Percentiles rank a stretch among this genome's conserved stretches.
Conservation (phyloP, 2,888 invertebrate species). For the Ormyrus nitidulus region DNA sequence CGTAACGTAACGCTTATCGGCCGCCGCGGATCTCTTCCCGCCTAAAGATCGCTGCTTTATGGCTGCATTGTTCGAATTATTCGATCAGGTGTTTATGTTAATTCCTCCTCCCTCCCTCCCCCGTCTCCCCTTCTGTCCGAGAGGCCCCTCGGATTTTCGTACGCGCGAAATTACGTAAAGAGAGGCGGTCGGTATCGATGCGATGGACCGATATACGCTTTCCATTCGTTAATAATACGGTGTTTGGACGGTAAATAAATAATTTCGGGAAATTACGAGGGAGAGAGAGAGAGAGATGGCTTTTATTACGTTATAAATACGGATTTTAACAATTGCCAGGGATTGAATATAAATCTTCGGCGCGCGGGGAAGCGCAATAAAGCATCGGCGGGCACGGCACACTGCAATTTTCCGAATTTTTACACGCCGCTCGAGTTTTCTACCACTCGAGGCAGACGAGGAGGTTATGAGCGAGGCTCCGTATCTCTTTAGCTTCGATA, state of each 20-base stretch:
- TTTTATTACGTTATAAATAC: constrained; percentile 23
- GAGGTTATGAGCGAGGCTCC: too few species aligned
- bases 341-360: constrained; percentile 36
- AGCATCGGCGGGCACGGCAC: neutral
- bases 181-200: neutral
- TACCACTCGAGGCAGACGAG: too few species aligned
- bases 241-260: constrained; percentile 8
- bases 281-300: neutral
- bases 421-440: too few species aligned
- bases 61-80: constrained; percentile 41
- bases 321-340: constrained; percentile 15
- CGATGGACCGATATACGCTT: neutral
- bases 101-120: constrained; percentile 31
- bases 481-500: too few species aligned
- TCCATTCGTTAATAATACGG: neutral
- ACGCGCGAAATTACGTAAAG: constrained; percentile 26
- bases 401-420: constrained; percentile 5
- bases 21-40: constrained; percentile 12
- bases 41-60: constrained; percentile 27
- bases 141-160: neutral
- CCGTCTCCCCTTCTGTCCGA: too few species aligned
- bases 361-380: neutral
- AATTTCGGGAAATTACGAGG: constrained; percentile 2
- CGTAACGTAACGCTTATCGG: constrained; percentile 28
- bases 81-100: constrained; percentile 38